phyloP scores from a whole-genome alignment of 2,797 vertebrate genomes.

The Leptodactylus fallax region DNA sequence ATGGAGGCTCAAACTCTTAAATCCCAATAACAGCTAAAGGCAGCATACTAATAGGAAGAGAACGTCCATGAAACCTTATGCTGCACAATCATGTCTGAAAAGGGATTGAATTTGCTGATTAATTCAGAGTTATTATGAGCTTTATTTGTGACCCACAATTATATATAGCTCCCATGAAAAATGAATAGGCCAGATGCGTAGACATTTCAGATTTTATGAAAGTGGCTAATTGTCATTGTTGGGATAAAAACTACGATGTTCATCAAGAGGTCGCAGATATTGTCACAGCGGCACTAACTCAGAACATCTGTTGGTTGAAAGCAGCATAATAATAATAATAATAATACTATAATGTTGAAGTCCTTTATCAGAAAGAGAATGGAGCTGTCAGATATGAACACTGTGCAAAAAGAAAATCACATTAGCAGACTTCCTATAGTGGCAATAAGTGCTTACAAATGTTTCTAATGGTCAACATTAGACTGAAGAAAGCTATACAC shows the following conservation, averaged over 20 bases:
- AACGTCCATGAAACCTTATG: constrained; percentile 5
- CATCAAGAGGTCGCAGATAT: constrained; percentile 22
- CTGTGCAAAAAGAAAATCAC: not conserved
- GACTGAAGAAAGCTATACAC: not conserved
- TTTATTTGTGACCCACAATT: constrained; percentile 39
- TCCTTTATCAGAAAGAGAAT: not conserved
- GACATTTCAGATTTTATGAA: constrained; percentile 37
- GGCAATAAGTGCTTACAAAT: not conserved
- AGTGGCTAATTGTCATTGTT: constrained; percentile 44
- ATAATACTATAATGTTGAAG: not conserved
- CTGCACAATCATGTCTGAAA: constrained; percentile 16
- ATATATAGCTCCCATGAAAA: constrained; percentile 26
- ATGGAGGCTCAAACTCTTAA: constrained; percentile 13
- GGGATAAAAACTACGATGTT: constrained; percentile 16
- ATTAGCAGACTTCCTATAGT: not conserved
- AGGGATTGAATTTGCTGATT: constrained; percentile 21
- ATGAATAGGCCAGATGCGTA: constrained; percentile 40
- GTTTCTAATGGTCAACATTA: not conserved
- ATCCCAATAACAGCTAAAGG: constrained; percentile 27
- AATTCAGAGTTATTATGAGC: constrained; percentile 28
- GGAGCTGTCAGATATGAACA: not conserved
- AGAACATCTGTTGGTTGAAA: constrained; percentile 52
- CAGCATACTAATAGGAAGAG: constrained; percentile 17
- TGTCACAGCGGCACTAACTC: constrained; percentile 31
- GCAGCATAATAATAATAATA: constrained; percentile 40